Conservation (phyloP, 1,140 invertebrate species). For the Temnothorax longispinosus region DNA sequence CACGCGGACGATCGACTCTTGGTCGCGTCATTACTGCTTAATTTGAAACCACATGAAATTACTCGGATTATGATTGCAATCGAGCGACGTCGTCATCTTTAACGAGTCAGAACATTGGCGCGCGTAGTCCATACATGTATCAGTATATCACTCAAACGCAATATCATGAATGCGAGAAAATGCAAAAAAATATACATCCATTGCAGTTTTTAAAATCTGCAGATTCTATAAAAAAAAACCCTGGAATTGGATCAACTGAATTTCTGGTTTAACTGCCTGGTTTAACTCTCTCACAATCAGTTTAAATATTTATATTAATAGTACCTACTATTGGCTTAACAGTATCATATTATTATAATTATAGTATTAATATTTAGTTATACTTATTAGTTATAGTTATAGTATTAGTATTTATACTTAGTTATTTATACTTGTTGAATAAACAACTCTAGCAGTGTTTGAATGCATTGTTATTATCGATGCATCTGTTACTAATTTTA, state of each 20-base stretch:
- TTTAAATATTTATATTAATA: not conserved
- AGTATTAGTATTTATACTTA: not conserved
- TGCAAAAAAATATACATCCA: not conserved
- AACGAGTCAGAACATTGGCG: slow-evolving; percentile 1
- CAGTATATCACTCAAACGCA: not conserved
- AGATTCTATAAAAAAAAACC: not conserved
- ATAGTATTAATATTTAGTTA: no score
- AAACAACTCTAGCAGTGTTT: not conserved
- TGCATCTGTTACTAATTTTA: not conserved
- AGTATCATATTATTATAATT: no score
- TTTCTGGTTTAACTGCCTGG: not conserved
- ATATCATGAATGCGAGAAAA: not conserved
- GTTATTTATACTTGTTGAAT: not conserved
- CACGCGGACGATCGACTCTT: slow-evolving; percentile 34
- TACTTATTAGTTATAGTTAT: no score
- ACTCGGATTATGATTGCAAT: slow-evolving; percentile 15
- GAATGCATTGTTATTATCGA: not conserved
- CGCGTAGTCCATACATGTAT: not conserved
- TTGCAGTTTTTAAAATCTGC: not conserved
- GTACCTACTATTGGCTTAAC: not conserved
- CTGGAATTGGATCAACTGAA: not conserved
- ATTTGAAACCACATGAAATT: slow-evolving; percentile 18
- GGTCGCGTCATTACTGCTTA: not conserved
- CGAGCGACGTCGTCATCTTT: not conserved
- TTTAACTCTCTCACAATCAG: no score